phyloP scores from a whole-genome alignment of 1,140 invertebrate genomes.

The Solenopsis invicta region DNA sequence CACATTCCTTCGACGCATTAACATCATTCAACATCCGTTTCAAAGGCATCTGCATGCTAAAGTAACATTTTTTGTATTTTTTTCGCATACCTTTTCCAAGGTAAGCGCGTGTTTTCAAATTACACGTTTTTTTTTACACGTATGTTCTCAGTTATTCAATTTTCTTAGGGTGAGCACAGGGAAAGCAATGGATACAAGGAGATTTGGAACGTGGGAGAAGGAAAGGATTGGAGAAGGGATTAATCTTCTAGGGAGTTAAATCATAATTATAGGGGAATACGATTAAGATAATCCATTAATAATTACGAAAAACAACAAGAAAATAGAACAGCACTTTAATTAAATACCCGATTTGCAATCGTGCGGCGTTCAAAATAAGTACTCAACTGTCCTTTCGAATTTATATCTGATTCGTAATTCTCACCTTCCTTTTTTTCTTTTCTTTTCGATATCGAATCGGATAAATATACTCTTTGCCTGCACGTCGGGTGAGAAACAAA shows the following conservation, averaged over 20 bases:
- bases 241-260: constrained; percentile 84
- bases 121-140: constrained; percentile 73
- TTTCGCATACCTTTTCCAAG: constrained; percentile 60
- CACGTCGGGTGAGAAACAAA: constrained; percentile 70
- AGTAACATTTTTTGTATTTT: constrained; percentile 66
- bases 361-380: constrained; percentile 71
- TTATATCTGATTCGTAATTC: neutral
- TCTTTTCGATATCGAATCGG: constrained; percentile 66
- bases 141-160: constrained; percentile 64
- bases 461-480: constrained; percentile 56
- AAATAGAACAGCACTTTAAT: constrained; percentile 83
- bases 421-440: constrained; percentile 9
- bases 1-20: constrained; percentile 44
- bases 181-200: constrained; percentile 73
- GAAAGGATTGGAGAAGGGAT: constrained; percentile 68
- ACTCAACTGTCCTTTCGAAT: constrained; percentile 65
- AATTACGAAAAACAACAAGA: constrained; percentile 85
- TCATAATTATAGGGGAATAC: constrained; percentile 84
- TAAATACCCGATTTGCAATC: constrained; percentile 68
- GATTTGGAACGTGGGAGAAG: constrained; percentile 67
- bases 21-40: constrained; percentile 53
- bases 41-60: constrained; percentile 74
- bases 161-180: constrained; percentile 71
- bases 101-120: constrained; percentile 77
- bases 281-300: constrained; percentile 86